These are phyloP conservation scores for Drymodes brunneopygia DNA, from an alignment of 2,113 vertebrate genomes.

Conservation along the genomic window DNA sequence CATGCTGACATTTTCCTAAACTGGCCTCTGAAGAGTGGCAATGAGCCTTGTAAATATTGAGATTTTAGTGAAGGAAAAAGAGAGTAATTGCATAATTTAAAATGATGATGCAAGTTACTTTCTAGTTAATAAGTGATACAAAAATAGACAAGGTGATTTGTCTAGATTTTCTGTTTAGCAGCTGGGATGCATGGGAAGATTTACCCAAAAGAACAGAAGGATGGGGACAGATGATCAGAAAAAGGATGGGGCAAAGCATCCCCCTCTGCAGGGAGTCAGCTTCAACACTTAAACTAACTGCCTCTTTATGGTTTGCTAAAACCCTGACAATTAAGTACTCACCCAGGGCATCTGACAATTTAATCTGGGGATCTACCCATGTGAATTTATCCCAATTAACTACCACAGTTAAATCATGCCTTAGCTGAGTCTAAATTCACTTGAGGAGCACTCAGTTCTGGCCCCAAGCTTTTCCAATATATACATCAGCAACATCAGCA, in stretches of 20 bases:
- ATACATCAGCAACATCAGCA: not conserved
- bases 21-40: not conserved
- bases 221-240: not conserved
- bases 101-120: not conserved
- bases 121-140: not conserved
- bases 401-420: not conserved
- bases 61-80: not conserved
- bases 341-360: not conserved
- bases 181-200: not conserved
- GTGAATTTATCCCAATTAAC: not conserved
- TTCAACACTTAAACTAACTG: not conserved
- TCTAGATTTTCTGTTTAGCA: not conserved
- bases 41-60: not conserved
- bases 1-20: not conserved
- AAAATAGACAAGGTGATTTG: not conserved
- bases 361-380: not conserved
- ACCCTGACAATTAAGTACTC: not conserved
- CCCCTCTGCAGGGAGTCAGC: not conserved
- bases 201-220: not conserved
- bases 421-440: not conserved
- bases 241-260: not conserved
- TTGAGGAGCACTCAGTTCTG: not conserved
- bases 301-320: not conserved
- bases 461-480: not conserved
- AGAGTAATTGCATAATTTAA: not conserved